A percentile compares a stretch with the other conserved stretches of the same genome.
Conservation (phyloP, 2,797 vertebrate genomes). For the Parauchenoglanis ngamensis region DNA sequence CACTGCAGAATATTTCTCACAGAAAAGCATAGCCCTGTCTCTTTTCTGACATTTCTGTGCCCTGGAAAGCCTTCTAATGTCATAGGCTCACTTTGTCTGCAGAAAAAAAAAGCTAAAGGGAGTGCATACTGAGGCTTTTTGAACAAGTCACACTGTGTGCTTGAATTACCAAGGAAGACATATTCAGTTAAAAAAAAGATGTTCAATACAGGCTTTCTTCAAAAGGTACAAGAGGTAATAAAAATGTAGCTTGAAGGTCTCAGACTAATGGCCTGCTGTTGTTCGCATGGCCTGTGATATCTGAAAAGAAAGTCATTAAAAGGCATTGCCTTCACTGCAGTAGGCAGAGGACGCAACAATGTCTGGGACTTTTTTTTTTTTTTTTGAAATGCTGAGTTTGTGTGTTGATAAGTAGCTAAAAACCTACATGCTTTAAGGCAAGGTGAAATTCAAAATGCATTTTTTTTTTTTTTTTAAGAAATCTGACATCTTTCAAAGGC, state of each 20-base stretch:
- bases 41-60: not conserved
- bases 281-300: not conserved
- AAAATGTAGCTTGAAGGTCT: not conserved
- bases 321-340: not conserved
- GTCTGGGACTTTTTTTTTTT: no score
- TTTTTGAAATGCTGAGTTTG: not conserved
- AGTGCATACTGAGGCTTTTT: not conserved
- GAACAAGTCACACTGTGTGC: not conserved
- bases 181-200: not conserved
- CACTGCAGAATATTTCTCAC: slow-evolving; percentile 17
- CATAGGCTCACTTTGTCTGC: not conserved
- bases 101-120: not conserved
- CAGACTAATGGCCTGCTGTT: not conserved
- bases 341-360: not conserved
- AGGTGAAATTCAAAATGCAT: not conserved
- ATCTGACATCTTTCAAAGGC: not conserved
- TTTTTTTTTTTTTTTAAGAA: not conserved
- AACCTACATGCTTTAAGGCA: not conserved
- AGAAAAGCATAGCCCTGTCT: not conserved
- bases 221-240: not conserved
- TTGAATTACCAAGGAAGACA: not conserved
- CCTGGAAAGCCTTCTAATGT: not conserved
- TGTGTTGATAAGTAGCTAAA: not conserved
- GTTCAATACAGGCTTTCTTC: not conserved
- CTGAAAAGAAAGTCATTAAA: not conserved